phyloP scores from a whole-genome alignment of 1,140 invertebrate species.

The Drosophila lowei region DNA sequence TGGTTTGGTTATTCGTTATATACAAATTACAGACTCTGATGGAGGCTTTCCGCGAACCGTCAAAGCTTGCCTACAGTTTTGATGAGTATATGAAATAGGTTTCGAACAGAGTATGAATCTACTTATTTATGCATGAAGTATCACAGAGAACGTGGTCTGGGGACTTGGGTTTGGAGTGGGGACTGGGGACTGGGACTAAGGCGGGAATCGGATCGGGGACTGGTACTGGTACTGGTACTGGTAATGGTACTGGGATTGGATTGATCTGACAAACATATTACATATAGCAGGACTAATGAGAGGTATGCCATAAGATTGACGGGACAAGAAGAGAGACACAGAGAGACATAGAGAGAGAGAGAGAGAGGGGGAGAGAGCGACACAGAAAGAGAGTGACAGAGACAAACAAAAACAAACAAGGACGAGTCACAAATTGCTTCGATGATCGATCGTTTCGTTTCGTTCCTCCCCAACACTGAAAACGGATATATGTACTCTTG shows the following conservation, averaged over 20 bases:
- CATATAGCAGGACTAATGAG: constrained; percentile 29
- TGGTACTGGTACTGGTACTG: constrained; percentile 12
- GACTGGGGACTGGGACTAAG: background rate
- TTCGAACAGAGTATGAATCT: constrained; percentile 5
- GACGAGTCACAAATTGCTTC: no score
- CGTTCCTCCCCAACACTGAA: no score
- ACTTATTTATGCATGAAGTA: constrained; percentile 15
- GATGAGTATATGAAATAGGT: constrained; percentile 25
- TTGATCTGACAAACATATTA: constrained; percentile 25
- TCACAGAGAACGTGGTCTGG: constrained; percentile 1
- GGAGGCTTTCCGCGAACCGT: constrained; percentile 22
- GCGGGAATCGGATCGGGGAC: background rate
- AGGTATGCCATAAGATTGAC: constrained; percentile 7
- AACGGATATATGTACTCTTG: no score
- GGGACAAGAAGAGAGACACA: background rate
- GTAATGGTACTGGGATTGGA: background rate
- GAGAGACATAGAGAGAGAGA: background rate
- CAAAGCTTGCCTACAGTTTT: constrained; percentile 34
- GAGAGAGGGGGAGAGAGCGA: background rate
- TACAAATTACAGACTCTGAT: constrained; percentile 32
- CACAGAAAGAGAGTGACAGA: constrained; percentile 13
- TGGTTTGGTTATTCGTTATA: constrained; percentile 14
- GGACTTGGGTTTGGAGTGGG: no score
- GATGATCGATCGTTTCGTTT: no score
- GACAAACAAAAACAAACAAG: constrained; percentile 24